phyloP scores from a whole-genome alignment of 1,140 invertebrate genomes.

The Mylabris phalerata region DNA sequence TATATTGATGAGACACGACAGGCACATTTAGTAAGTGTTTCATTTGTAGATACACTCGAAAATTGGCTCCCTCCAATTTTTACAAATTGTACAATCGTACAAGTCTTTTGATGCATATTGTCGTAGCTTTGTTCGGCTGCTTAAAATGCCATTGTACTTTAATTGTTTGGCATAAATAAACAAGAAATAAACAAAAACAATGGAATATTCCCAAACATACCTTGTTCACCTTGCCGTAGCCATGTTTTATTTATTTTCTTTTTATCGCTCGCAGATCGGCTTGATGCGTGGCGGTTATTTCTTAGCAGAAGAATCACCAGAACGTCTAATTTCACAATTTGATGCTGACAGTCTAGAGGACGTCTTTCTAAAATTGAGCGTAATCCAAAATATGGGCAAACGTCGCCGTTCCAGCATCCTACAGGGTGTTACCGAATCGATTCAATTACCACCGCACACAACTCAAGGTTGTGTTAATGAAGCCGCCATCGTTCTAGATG shows the following conservation, averaged over 20 bases:
- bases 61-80: too few relatives aligned
- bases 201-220: too few relatives aligned
- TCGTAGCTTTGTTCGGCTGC: too few relatives aligned
- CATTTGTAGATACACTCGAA: too few relatives aligned
- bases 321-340: conserved; percentile 69
- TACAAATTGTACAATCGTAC: too few relatives aligned
- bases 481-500: conserved; percentile 52
- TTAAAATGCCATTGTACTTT: too few relatives aligned
- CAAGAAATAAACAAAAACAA: too few relatives aligned
- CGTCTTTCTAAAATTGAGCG: conserved; percentile 87
- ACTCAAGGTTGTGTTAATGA: conserved; percentile 39
- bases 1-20: conserved; percentile 96
- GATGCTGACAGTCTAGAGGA: conserved; percentile 77
- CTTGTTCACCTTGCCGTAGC: too few relatives aligned
- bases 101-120: too few relatives aligned
- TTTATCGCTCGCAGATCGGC: conserved; percentile 61
- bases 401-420: conserved; percentile 68
- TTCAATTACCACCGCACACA: conserved; percentile 47
- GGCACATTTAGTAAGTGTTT: conserved; percentile 61
- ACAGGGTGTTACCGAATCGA: conserved; percentile 61
- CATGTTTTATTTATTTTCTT: too few relatives aligned
- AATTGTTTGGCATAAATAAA: too few relatives aligned
- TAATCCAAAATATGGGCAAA: conserved; percentile 72
- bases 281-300: conserved; percentile 87
- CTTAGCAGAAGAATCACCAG: conserved; percentile 84